Evolutionary conservation across 2,888 invertebrate species (phyloP).

Genomic region (Cerastis rubricosa): DNA sequence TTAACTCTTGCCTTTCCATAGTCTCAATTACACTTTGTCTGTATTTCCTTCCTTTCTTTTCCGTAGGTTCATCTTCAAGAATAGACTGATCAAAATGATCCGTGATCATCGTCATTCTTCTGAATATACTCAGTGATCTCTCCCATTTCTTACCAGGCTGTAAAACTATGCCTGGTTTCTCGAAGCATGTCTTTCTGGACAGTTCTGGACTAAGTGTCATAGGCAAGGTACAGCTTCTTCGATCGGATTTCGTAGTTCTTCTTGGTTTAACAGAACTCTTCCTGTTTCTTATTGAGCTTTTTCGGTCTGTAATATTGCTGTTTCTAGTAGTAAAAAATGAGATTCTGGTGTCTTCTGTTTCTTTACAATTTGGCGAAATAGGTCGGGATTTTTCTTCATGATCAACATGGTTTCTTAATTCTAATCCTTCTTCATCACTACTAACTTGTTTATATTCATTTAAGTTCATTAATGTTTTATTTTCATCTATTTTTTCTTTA

Average conservation of each 20-base stretch:
- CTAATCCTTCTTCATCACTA: constrained; percentile 31
- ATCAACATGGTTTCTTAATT: constrained; percentile 33
- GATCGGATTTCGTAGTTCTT: constrained; percentile 18
- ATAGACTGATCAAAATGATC: constrained; percentile 82
- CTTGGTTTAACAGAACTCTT: constrained; percentile 50
- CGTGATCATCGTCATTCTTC: constrained; percentile 86
- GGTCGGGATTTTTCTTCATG: constrained; percentile 17
- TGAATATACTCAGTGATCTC: constrained; percentile 91
- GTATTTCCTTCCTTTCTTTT: constrained; percentile 89
- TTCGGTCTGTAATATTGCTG: constrained; percentile 61
- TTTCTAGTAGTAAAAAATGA: constrained; percentile 66
- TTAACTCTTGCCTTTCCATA: constrained; percentile 87
- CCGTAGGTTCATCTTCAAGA: constrained; percentile 82
- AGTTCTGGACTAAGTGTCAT: constrained; percentile 40
- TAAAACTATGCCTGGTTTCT: constrained; percentile 85
- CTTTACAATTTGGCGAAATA: background rate
- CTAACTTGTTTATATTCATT: constrained; percentile 16
- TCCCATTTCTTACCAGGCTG: constrained; percentile 93
- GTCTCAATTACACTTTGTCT: constrained; percentile 89
- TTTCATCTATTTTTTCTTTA: constrained; percentile 27
- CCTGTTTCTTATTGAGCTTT: constrained; percentile 65
- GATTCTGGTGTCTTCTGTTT: constrained; percentile 41
- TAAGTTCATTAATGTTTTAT: constrained; percentile 35
- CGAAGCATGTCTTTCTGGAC: constrained; percentile 60
- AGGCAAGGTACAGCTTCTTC: constrained; percentile 56